phyloP scores from a whole-genome alignment of 53 echinoderm and acorn worm genomes.

The Holothuria scabra region DNA sequence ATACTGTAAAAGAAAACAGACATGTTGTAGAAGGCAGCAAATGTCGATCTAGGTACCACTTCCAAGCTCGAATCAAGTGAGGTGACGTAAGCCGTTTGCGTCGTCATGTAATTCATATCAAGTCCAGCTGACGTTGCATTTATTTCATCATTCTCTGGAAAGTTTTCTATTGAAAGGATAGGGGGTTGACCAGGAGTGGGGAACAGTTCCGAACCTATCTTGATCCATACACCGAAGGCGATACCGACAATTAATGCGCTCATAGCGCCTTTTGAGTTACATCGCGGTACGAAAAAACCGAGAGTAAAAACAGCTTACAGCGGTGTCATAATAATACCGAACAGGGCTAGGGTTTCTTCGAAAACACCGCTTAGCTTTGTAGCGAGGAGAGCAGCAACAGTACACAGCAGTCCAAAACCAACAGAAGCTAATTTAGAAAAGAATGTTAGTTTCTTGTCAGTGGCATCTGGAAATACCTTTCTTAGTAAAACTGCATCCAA shows the following conservation, averaged over 20 bases:
- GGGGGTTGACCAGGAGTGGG: neutral
- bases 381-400: constrained; percentile 13
- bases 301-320: constrained; percentile 26
- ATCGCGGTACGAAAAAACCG: constrained; percentile 27
- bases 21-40: too few relatives aligned
- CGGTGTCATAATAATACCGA: neutral
- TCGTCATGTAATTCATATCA: too few relatives aligned
- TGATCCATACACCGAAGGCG: constrained; percentile 13
- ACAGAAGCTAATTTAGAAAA: neutral
- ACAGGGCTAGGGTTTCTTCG: constrained; percentile 2
- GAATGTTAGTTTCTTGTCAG: constrained; percentile 29
- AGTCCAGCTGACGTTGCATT: neutral
- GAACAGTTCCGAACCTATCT: constrained; percentile 13
- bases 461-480: too few relatives aligned
- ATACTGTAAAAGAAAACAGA: constrained; percentile 15
- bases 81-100: too few relatives aligned
- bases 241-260: constrained; percentile 1
- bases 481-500: too few relatives aligned
- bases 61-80: too few relatives aligned
- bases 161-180: neutral
- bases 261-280: constrained; percentile 23
- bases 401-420: too few relatives aligned
- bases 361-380: too few relatives aligned
- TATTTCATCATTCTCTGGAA: neutral
- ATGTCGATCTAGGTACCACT: too few relatives aligned